phyloP scores from a whole-genome alignment of 2,797 vertebrate species.

The Loriculus beryllinus region DNA sequence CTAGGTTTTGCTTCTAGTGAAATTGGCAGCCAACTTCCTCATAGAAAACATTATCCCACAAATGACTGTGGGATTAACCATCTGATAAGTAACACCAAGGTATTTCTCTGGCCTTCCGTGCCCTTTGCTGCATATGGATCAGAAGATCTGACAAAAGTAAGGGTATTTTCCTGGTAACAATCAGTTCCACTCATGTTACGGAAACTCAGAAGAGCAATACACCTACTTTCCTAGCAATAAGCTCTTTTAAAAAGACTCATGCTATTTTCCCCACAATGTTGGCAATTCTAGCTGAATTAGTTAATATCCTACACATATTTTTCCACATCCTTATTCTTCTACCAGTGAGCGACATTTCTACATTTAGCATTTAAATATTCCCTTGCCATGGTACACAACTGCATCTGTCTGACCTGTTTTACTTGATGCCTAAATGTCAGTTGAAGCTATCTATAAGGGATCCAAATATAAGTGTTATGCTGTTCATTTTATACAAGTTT shows the following conservation, averaged over 20 bases:
- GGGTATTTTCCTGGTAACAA: conserved; percentile 28
- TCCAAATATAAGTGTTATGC: not conserved
- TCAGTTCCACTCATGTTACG: conserved; percentile 30
- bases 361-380: not conserved
- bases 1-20: not conserved
- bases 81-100: not conserved
- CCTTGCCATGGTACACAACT: not conserved
- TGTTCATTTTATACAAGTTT: not conserved
- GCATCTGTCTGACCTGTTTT: not conserved
- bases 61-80: not conserved
- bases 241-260: not conserved
- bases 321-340: not conserved
- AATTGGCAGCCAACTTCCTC: not conserved
- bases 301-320: not conserved
- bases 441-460: not conserved
- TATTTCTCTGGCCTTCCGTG: not conserved
- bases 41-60: not conserved
- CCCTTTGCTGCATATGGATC: not conserved
- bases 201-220: not conserved
- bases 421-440: not conserved
- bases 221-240: not conserved
- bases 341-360: not conserved
- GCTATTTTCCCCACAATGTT: not conserved
- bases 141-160: conserved; percentile 22
- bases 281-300: not conserved